Base-by-base conservation (phyloP, 2,888 invertebrate species). In the Drosophila pseudotakahashii region DNA sequence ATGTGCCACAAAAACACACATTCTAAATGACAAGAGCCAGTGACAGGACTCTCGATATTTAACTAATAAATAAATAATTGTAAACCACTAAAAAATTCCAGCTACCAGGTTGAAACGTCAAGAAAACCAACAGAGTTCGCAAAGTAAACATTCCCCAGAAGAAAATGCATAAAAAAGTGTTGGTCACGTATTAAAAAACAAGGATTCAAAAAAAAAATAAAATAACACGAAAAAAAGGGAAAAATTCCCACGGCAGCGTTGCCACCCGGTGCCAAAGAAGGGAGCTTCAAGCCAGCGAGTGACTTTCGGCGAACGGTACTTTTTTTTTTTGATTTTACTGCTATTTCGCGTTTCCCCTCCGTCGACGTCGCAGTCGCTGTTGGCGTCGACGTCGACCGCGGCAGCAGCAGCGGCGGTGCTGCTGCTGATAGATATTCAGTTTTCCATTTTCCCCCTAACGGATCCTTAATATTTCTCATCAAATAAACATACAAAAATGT, bases 231-330 rank as follows among this genome's bases (percentile, higher is more conserved):
- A 36, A 39, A 39, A 16, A 26, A 13, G 9, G 5, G 13, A 2
- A 37, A 39, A 68, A 30, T 30, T 14, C 23, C 9, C 13, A 23
- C 26, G 14, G 47, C 42, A 61, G 69, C 7, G 69, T 70, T 70
- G 69, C 69, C 69, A 70, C 69, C 47, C 69, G 48, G 62, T 34
- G 37, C 42, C 30, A 23, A 36, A 19, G 37, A 51, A 37, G 19
- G 51, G 34, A 68, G 34, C 64, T 45, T 34, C 54, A 26, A n/a
- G 16, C 13, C 52, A 66, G 51, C 67, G 66, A 57, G 71, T 66
- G 62, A 26, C 64, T 48, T 63, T 62, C 62, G 62, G 62, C 32
- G 39, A 41, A 41, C 58, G 58, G 58, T 57, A 30, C 36, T 57
- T 32, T 58, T 54, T 58, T 55, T 58, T 58, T 54, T 58, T 55